A percentile compares a stretch with the other conserved stretches of the same genome.
These are phyloP conservation scores for Cantharis nigra DNA, from an alignment of 2,888 invertebrate species.

Conservation along the genomic window DNA sequence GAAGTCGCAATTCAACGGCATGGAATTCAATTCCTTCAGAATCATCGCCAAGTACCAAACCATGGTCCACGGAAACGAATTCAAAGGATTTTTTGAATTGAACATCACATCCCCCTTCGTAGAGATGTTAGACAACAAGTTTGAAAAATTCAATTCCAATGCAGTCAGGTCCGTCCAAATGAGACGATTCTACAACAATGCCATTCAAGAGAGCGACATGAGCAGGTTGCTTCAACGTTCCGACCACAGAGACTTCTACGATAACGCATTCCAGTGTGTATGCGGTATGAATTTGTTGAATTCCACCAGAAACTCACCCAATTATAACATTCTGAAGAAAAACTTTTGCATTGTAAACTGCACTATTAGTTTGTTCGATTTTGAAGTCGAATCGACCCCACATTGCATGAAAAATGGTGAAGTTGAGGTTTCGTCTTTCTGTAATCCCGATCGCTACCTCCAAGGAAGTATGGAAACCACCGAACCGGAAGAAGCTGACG, in stretches of 20 bases:
- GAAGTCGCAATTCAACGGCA: background rate
- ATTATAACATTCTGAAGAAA: constrained; percentile 19
- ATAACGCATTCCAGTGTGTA: constrained; percentile 11
- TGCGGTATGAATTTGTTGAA: constrained; percentile 16
- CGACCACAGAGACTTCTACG: constrained; percentile 19
- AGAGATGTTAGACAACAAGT: constrained; percentile 12
- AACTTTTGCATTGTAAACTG: constrained; percentile 18
- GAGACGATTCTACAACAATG: constrained; percentile 10
- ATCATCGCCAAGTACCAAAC: constrained; percentile 11
- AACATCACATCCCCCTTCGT: constrained; percentile 13
- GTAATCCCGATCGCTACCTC: constrained; percentile 1
- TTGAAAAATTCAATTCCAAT: background rate
- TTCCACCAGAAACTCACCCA: background rate
- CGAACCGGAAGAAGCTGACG: background rate
- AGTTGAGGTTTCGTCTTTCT: constrained; percentile 6
- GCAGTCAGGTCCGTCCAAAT: background rate
- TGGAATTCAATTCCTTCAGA: background rate
- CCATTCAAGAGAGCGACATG: background rate
- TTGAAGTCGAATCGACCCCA: constrained; percentile 12
- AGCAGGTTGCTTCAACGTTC: background rate
- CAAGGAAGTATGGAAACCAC: background rate
- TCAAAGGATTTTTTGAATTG: constrained; percentile 1
- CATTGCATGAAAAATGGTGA: constrained; percentile 3
- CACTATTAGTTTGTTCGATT: constrained; percentile 17
- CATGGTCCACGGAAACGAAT: constrained; percentile 8